phyloP scores from a whole-genome alignment of 1,140 invertebrate species.

The Lysiphlebus fabarum region DNA sequence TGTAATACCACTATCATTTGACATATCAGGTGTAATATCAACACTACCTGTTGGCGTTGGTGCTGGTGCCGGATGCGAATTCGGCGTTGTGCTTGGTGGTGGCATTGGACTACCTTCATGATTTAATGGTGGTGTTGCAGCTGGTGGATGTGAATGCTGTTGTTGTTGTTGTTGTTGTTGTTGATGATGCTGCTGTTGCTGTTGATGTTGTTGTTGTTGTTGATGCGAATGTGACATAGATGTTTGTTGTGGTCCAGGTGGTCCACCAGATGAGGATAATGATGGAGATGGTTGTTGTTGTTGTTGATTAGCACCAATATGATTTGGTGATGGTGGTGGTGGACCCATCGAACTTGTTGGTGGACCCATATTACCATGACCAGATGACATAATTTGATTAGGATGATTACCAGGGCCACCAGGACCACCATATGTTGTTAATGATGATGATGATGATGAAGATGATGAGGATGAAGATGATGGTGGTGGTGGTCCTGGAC shows the following conservation, averaged over 20 bases:
- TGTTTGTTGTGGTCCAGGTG: constrained; percentile 50
- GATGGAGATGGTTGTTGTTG: background rate
- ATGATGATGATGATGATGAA: background rate
- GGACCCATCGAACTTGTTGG: constrained; percentile 53
- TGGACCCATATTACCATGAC: constrained; percentile 51
- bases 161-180: background rate
- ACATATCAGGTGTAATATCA: constrained; percentile 52
- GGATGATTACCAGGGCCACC: constrained; percentile 50
- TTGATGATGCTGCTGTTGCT: constrained; percentile 20
- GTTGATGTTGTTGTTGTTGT: constrained; percentile 29
- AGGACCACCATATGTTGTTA: constrained; percentile 55
- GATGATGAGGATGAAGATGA: background rate
- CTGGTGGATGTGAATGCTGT: constrained; percentile 32
- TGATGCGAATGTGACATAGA: constrained; percentile 49
- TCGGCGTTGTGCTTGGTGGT: constrained; percentile 60
- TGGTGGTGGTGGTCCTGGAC: constrained; percentile 40
- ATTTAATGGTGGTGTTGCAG: constrained; percentile 52
- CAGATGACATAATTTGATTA: background rate
- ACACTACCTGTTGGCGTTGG: constrained; percentile 43
- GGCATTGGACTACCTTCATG: constrained; percentile 60
- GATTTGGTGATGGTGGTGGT: constrained; percentile 59
- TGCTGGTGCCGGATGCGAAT: constrained; percentile 53
- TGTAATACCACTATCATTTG: constrained; percentile 60
- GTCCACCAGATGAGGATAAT: background rate
- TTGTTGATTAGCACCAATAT: constrained; percentile 50